Conservation (phyloP, 2,888 invertebrate genomes). For the Cephus pulcher region DNA sequence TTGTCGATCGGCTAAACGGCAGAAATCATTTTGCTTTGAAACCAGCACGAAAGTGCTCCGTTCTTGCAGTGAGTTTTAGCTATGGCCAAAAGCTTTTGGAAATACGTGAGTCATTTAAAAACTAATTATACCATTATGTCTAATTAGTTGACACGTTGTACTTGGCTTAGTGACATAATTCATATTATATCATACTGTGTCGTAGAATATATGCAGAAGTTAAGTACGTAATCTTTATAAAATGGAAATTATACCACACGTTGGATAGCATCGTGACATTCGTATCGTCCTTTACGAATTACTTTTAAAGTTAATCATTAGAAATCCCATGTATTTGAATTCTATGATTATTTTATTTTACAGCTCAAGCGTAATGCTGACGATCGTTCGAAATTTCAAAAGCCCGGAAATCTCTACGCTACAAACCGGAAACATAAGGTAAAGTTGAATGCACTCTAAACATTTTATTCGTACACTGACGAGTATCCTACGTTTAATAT, state of each 20-base stretch:
- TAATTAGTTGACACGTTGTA: background rate
- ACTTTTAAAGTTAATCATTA: background rate
- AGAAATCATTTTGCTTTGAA: background rate
- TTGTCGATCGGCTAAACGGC: background rate
- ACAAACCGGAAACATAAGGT: background rate
- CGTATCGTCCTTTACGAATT: too few species aligned
- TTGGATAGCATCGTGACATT: too few species aligned
- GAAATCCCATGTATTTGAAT: background rate
- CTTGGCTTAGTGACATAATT: background rate
- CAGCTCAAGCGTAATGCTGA: constrained; percentile 30
- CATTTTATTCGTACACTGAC: background rate
- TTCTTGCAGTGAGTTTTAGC: background rate
- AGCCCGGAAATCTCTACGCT: constrained; percentile 16
- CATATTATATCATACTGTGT: background rate
- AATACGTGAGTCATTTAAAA: constrained; percentile 28
- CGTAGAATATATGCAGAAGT: background rate
- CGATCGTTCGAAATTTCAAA: constrained; percentile 28
- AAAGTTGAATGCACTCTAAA: background rate
- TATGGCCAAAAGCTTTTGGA: constrained; percentile 34
- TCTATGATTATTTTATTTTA: background rate
- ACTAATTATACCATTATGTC: background rate
- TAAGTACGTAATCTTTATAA: too few species aligned
- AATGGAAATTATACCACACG: too few species aligned
- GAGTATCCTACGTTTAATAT: background rate
- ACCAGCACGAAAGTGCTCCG: background rate